Evolutionary conservation across 2,797 vertebrate species (phyloP), one percentile per base, ranked within the genome.

Genomic region (Propithecus perrieri): DNA sequence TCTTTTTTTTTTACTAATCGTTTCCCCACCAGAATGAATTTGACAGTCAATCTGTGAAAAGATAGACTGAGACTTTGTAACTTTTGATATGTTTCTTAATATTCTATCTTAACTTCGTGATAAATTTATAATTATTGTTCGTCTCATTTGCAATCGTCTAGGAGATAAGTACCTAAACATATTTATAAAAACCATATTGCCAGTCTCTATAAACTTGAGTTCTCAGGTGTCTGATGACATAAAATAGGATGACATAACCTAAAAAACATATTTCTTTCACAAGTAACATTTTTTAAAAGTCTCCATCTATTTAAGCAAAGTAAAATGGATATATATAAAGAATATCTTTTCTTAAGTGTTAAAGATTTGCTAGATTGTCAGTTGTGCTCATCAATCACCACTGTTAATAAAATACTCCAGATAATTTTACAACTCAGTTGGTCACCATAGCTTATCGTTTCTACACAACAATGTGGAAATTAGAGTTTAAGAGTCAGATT

Each of bases 1-100:
- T 91, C 35, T 95, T 59, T 97, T 85, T 97, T 71, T 81, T 97
- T 71, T 24, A 89, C 50, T 93, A 93, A 50, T 79, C 41, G 17
- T 76, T 92, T 89, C 18, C 43, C 41, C 10, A 24, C 46, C 5
- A 26, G 76, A 38, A 81, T 71, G 26, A 89, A 75, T 90, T 95
- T 89, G 90, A 94, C 38, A 89, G 55, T 87, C 10, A 85, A 22
- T 89, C 26, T 83, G 28, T 87, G 30, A 85, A 81, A 48, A 75
- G n/a, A 69, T 41, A 72, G 65, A 69, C 12, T 76, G n/a, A 14
- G 50, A 86, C 76, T 94, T 92, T 91, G 20, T 91, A 57, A 85
- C 15, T 89, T 93, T 85, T 61, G 50, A 74, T 71, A 75, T 46
- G 4, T 53, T 84, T 84, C 22, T 95, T 85, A 85, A 71, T 57